phyloP scores from a whole-genome alignment of 2,797 vertebrate genomes.

The Gambusia yucatana region DNA sequence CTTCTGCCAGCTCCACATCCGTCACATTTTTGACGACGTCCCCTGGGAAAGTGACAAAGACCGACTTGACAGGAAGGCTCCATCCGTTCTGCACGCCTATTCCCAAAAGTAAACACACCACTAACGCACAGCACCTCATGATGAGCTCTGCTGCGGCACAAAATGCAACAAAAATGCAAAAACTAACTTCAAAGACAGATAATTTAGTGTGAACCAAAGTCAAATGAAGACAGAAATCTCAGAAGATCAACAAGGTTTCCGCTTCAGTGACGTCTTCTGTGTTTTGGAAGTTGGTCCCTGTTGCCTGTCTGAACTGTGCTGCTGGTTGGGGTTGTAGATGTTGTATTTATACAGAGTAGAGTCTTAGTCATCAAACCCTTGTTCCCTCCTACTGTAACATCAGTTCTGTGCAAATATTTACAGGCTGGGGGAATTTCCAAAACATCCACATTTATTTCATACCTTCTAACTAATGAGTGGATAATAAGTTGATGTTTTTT shows the following conservation, averaged over 20 bases:
- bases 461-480: slow-evolving; percentile 47
- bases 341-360: slow-evolving; percentile 77
- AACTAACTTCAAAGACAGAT: slow-evolving; percentile 3
- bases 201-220: slow-evolving; percentile 2
- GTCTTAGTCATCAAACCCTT: slow-evolving; percentile 76
- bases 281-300: slow-evolving; percentile 55
- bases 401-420: slow-evolving; percentile 60
- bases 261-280: slow-evolving; percentile 40
- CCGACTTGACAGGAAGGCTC: slow-evolving; percentile 74
- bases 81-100: slow-evolving; percentile 74
- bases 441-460: slow-evolving; percentile 65
- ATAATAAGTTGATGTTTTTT: slow-evolving; percentile 30
- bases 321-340: slow-evolving; percentile 46
- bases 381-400: slow-evolving; percentile 62
- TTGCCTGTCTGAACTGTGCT: slow-evolving; percentile 47
- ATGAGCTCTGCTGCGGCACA: slow-evolving; percentile 46
- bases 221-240: slow-evolving; percentile 3
- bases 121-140: slow-evolving; percentile 74
- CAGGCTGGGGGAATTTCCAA: slow-evolving; percentile 75
- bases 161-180: slow-evolving; percentile 3
- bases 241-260: slow-evolving; percentile 34
- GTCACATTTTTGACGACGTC: slow-evolving; percentile 82
- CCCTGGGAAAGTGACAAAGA: slow-evolving; percentile 86
- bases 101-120: slow-evolving; percentile 73
- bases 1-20: slow-evolving; percentile 86